phyloP scores from a whole-genome alignment of 2,888 invertebrate species.

The Thelaira solivaga region DNA sequence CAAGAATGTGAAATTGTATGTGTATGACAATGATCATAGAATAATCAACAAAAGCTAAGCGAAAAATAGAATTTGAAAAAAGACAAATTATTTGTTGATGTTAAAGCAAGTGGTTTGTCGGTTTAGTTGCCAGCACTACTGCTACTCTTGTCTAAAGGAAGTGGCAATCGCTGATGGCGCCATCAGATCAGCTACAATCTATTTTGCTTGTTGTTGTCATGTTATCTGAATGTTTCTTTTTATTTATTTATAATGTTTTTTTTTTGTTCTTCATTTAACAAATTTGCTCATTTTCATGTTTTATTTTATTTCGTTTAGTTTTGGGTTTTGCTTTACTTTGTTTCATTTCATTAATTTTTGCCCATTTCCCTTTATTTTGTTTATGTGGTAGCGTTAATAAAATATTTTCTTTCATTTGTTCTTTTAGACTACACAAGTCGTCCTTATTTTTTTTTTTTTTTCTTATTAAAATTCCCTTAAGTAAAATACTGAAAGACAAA shows the following conservation, averaged over 20 bases:
- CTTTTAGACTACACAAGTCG: not conserved
- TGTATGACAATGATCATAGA: constrained; percentile 30
- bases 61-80: not conserved
- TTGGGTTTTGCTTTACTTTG: constrained; percentile 5
- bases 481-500: too few species aligned
- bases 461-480: constrained; percentile 38
- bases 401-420: constrained; percentile 18
- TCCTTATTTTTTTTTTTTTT: too few species aligned
- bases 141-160: constrained; percentile 37
- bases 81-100: constrained; percentile 36
- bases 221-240: constrained; percentile 49
- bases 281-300: constrained; percentile 48
- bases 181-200: constrained; percentile 69
- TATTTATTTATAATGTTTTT: constrained; percentile 39
- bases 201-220: constrained; percentile 67
- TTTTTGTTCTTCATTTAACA: constrained; percentile 29
- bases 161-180: constrained; percentile 66
- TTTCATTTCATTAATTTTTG: constrained; percentile 7
- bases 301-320: constrained; percentile 15
- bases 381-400: constrained; percentile 42
- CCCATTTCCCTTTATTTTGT: constrained; percentile 4
- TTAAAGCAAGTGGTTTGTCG: constrained; percentile 43
- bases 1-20: not conserved
- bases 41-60: not conserved
- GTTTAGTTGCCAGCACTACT: constrained; percentile 7